These are phyloP conservation scores for Lapara coniferarum DNA, from an alignment of 2,888 invertebrate species.

Conservation along the genomic window DNA sequence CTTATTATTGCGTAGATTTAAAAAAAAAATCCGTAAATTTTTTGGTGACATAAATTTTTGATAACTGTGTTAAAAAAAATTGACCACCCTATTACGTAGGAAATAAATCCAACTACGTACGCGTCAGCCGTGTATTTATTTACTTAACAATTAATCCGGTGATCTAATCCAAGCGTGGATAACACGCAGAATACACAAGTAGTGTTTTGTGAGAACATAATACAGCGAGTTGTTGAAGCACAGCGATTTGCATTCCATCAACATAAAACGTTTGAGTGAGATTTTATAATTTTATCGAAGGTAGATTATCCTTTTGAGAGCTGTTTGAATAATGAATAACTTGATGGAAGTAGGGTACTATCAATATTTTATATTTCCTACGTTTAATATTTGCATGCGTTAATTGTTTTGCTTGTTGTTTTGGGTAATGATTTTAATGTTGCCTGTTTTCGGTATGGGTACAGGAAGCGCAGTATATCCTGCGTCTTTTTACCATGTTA, in stretches of 20 bases:
- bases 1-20: no score
- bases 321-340: slow-evolving; percentile 62
- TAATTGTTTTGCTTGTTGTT: neutral
- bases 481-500: no score
- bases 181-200: slow-evolving; percentile 23
- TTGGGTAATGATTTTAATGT: neutral
- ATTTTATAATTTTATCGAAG: slow-evolving; percentile 67
- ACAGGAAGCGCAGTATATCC: no score
- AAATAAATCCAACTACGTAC: no score
- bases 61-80: no score
- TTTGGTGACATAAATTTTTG: no score
- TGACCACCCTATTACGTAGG: neutral
- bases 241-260: slow-evolving; percentile 63
- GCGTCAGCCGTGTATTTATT: neutral
- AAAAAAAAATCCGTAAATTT: no score
- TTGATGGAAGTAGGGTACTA: slow-evolving; percentile 48
- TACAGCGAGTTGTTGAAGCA: slow-evolving; percentile 38
- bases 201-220: slow-evolving; percentile 27
- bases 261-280: slow-evolving; percentile 51
- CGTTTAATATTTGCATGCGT: slow-evolving; percentile 34
- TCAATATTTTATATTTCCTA: slow-evolving; percentile 60
- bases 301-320: slow-evolving; percentile 59
- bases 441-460: no score
- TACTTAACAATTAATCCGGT: neutral
- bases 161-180: slow-evolving; percentile 22